phyloP scores from a whole-genome alignment of 2,113 vertebrate genomes.

The Spilogale gracilis region DNA sequence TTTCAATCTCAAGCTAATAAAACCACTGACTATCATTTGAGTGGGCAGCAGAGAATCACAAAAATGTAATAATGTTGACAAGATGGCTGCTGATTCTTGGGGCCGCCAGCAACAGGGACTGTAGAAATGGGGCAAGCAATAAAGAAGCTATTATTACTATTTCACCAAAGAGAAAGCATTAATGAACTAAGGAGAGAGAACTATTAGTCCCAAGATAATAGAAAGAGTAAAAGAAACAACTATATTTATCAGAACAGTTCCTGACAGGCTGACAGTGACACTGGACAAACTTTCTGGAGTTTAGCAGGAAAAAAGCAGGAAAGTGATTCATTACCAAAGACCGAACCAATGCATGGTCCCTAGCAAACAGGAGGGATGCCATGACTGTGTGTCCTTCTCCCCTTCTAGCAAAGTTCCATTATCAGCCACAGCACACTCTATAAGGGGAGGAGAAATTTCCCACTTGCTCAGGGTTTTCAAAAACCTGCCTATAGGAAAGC shows the following conservation, averaged over 20 bases:
- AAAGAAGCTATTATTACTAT: background rate
- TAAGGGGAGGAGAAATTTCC: background rate
- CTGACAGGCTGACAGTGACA: background rate
- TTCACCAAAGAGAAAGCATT: background rate
- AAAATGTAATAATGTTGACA: background rate
- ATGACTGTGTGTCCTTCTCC: background rate
- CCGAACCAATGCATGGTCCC: background rate
- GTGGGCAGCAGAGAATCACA: background rate
- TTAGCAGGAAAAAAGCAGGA: background rate
- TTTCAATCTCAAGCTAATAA: slow-evolving; percentile 66
- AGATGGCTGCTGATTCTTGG: background rate
- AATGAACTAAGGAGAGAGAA: background rate
- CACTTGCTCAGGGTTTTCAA: background rate
- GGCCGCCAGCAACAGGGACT: background rate
- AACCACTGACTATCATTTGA: background rate
- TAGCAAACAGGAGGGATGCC: background rate
- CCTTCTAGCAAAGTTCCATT: background rate
- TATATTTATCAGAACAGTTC: background rate
- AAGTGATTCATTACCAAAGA: background rate
- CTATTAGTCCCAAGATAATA: background rate
- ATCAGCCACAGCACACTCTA: background rate
- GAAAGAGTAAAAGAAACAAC: background rate
- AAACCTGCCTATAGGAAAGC: background rate
- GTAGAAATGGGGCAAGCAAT: background rate
- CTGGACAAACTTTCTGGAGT: background rate